Base-by-base conservation (phyloP, 2,888 invertebrate species). In the Eilema depressum region DNA sequence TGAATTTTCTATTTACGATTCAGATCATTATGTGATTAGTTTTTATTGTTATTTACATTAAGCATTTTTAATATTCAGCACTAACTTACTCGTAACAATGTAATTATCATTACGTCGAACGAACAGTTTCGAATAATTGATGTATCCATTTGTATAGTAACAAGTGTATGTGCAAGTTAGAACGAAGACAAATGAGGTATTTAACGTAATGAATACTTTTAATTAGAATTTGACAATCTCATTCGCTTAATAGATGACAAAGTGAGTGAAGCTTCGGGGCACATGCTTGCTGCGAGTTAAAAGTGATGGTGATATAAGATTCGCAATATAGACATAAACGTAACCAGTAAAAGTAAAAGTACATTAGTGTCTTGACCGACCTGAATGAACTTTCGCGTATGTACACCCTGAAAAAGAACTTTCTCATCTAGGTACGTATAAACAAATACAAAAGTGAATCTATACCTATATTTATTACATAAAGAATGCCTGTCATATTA, bases 1-100 rank as follows among this genome's bases (percentile, higher is more conserved):
- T 81, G 83, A 73, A 81, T 66, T 75, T 66, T 59, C 65, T 73
- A 71, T 72, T 41, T 41, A 41, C 56, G 47, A 71, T 23, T 65
- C 41, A 17, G 57, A 69, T 64, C 60, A 66, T 66, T 73, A 28
- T 69, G 41, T 30, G 61, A 53, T 64, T 11, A 61, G 62, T 63
- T 74, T 63, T 66, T 78, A 70, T 63, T 74, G 62, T 66, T 78
- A 70, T 75, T 71, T 72, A 65, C 10, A 71, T 64, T 69, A 69
- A 53, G 59, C 59, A 63, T 8, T 33, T 60, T 61, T 59, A 47
- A 62, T 59, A 10, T 68, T 53, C 20, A 69, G 12, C 56, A 56
- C 17, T 37, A 17, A 26, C 41, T 20, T 63, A n/a, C n/a, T n/a
- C n/a, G n/a, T n/a, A 26, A 37, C 33, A 23, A 33, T 57, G 25